These are phyloP conservation scores for Lasioglossum lativentre DNA, from an alignment of 2,888 invertebrate genomes.

Conservation along the genomic window DNA sequence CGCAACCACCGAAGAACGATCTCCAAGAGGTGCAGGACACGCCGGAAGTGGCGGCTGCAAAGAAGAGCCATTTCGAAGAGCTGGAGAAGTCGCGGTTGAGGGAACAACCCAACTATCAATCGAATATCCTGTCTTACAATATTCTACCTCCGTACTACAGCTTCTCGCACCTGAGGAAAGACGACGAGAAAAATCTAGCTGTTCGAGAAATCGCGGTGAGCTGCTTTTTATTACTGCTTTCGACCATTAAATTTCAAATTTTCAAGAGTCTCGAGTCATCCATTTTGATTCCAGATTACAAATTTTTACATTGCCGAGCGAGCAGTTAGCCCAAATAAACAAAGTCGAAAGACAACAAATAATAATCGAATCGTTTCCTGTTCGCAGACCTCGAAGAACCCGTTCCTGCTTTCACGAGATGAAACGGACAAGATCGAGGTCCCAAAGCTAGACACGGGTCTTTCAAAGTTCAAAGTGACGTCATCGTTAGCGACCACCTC, in stretches of 20 bases:
- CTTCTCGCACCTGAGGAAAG: conserved; percentile 56
- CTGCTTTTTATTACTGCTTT: not conserved
- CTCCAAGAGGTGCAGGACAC: conserved; percentile 83
- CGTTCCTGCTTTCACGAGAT: conserved; percentile 72
- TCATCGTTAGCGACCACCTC: not conserved
- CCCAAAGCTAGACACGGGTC: conserved; percentile 72
- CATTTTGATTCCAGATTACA: too few relatives aligned
- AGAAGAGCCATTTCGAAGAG: conserved; percentile 82
- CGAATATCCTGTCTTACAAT: conserved; percentile 66
- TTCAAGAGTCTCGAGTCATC: too few relatives aligned
- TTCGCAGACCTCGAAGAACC: conserved; percentile 61
- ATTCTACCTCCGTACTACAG: conserved; percentile 63
- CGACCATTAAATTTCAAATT: too few relatives aligned
- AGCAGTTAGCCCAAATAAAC: too few relatives aligned
- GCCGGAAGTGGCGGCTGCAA: conserved; percentile 85
- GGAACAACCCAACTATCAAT: conserved; percentile 57
- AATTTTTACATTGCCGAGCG: too few relatives aligned
- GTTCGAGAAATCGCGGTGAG: conserved; percentile 55
- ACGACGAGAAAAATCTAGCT: conserved; percentile 27
- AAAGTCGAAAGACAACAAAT: not conserved
- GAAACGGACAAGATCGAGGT: conserved; percentile 75
- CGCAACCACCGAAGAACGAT: conserved; percentile 75
- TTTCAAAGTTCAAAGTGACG: conserved; percentile 33
- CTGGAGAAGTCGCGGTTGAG: conserved; percentile 54
- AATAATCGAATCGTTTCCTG: not conserved